These are phyloP conservation scores for Crambe crambe DNA, from an alignment of 37 sponge, comb jelly and placozoan species.

Conservation along the genomic window DNA sequence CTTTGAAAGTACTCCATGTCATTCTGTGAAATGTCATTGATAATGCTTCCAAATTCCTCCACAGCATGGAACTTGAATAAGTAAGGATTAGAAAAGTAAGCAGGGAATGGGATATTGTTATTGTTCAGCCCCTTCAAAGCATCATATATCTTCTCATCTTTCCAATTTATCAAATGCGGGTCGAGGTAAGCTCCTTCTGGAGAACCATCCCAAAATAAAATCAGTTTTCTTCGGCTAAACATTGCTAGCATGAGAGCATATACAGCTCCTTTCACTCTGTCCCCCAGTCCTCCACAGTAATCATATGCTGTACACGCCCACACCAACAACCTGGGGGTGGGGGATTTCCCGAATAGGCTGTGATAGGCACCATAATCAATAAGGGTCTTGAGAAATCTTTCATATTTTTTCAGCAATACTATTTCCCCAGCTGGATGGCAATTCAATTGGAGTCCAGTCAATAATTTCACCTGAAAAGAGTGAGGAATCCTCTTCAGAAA, in stretches of 20 bases:
- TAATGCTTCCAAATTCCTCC: neutral
- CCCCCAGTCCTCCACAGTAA: slow-evolving; percentile 46
- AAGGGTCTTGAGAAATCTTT: slow-evolving; percentile 1
- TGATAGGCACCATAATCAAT: neutral
- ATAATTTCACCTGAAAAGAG: neutral
- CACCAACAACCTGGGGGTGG: neutral
- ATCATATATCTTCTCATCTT: neutral
- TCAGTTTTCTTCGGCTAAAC: slow-evolving; percentile 12
- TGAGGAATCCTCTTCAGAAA: neutral
- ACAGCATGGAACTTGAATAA: neutral
- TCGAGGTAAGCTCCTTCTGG: slow-evolving; percentile 8
- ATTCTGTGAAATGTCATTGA: neutral
- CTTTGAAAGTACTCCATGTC: neutral
- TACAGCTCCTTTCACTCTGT: slow-evolving; percentile 26
- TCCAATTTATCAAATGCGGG: slow-evolving; percentile 32
- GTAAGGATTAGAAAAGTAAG: neutral
- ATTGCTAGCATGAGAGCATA: slow-evolving; percentile 39
- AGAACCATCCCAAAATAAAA: slow-evolving; percentile 19
- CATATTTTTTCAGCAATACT: slow-evolving; percentile 1
- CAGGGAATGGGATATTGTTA: neutral
- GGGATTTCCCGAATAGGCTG: neutral
- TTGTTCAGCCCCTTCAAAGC: neutral
- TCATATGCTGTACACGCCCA: slow-evolving; percentile 19
- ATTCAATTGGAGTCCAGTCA: neutral
- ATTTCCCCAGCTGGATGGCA: neutral